A percentile compares a stretch with the other conserved stretches of the same genome.
phyloP scores from a whole-genome alignment of 2,113 vertebrate species.

The Megaptera novaeangliae region DNA sequence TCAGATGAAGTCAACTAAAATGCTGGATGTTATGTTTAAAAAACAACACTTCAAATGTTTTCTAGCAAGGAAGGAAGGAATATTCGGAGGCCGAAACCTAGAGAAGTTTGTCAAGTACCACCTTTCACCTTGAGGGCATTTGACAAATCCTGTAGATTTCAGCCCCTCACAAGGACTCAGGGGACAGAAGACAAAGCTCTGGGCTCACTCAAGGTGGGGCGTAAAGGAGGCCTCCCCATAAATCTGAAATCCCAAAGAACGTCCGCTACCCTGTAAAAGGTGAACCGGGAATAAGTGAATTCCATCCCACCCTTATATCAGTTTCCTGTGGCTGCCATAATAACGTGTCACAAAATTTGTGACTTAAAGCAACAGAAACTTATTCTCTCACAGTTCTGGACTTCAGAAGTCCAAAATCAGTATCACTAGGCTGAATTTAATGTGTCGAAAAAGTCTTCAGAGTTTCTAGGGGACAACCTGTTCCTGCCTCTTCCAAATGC shows the following conservation, averaged over 20 bases:
- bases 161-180: not conserved
- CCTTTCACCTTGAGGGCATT: not conserved
- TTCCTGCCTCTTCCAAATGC: not conserved
- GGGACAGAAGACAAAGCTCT: not conserved
- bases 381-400: not conserved
- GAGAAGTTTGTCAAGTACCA: not conserved
- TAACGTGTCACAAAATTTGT: not conserved
- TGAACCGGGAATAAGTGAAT: not conserved
- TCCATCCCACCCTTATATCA: accelerated
- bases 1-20: not conserved
- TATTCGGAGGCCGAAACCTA: not conserved
- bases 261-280: accelerated
- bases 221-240: not conserved
- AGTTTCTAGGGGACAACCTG: not conserved
- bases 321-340: not conserved
- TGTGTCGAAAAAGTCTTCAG: too few species aligned
- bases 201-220: too few species aligned
- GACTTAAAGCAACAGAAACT: not conserved
- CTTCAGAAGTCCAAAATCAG: not conserved
- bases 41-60: not conserved
- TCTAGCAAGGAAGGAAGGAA: not conserved
- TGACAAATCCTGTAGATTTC: not conserved
- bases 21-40: not conserved
- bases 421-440: not conserved
- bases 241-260: not conserved